phyloP scores from a whole-genome alignment of 2,888 invertebrate genomes.

The Acanthosoma haemorrhoidale region DNA sequence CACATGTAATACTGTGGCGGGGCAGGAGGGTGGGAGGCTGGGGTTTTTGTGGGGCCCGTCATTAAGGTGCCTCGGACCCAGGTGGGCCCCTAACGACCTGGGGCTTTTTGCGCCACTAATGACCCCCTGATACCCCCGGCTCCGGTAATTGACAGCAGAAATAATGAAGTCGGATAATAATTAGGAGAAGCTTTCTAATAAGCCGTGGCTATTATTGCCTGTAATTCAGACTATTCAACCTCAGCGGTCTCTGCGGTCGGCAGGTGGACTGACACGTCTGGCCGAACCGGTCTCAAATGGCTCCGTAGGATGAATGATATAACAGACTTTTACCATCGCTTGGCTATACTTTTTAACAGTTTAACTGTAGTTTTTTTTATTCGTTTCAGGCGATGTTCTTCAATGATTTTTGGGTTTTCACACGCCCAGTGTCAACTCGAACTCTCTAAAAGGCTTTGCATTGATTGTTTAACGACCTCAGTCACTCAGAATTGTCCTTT shows the following conservation, averaged over 20 bases:
- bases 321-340: too few relatives aligned
- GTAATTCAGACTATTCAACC: background rate
- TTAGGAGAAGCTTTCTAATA: background rate
- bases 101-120: conserved; percentile 7
- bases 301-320: too few relatives aligned
- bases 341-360: too few relatives aligned
- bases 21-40: background rate
- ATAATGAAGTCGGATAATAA: conserved; percentile 3
- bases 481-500: too few relatives aligned
- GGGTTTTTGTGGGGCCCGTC: background rate
- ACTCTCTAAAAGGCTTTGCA: too few relatives aligned
- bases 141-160: background rate
- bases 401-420: too few relatives aligned
- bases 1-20: conserved; percentile 8
- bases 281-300: too few relatives aligned
- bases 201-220: background rate
- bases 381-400: too few relatives aligned
- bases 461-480: too few relatives aligned
- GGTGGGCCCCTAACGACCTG: conserved; percentile 4
- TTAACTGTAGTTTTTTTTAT: too few relatives aligned
- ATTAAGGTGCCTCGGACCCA: conserved; percentile 5
- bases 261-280: too few relatives aligned
- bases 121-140: background rate
- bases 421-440: too few relatives aligned
- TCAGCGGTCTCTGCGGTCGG: background rate